Evolutionary conservation across 2,888 invertebrate species (phyloP), one percentile per base, ranked within the genome.

Genomic region (Arenicola marina): DNA sequence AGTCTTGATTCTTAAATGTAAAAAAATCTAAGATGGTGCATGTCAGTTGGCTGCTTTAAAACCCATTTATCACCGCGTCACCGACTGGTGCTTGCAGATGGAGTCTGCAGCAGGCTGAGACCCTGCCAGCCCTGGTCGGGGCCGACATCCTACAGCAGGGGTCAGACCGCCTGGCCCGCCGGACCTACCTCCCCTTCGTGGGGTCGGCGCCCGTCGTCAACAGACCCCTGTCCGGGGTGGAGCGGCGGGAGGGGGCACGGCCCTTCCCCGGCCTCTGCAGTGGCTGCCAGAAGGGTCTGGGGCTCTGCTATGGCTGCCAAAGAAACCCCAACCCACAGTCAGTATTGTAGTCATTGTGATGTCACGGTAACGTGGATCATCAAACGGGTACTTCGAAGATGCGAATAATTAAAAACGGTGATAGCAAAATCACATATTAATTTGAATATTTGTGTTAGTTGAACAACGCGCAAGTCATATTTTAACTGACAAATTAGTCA

Each of bases 101-200:
- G 48, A 48, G 48, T 24, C 26, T 48, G 48, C 48, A 48, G 48
- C 48, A 48, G 26, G 48, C 48, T 11, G 48, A 48, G 26, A 48
- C 48, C 15, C 48, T 48, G 15, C 48, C 48, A 7, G 18, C 48
- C 7, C 26, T 48, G 24, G 48, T 24, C n/a, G 48, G n/a, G 7
- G 48, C 48, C 26, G 7, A 48, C 18, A n/a, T 48, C 18, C 15
- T 48, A 24, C 7, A 11, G 18, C 7, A n/a, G 48, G 18, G 18
- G 11, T 11, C 48, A 7, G 15, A 24, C n/a, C 48, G 48, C 7
- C 18, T 11, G 24, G 18, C 26, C 7, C n/a, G 18, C 7, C 15
- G 26, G n/a, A 48, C 48, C 7, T 48, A 48, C 26, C 26, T 48
- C n/a, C 48, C 48, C 26, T 48, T 48, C 26, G 48, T 48, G 26